Conservation (phyloP, 2,888 invertebrate species). For the Smittia aterrima region DNA sequence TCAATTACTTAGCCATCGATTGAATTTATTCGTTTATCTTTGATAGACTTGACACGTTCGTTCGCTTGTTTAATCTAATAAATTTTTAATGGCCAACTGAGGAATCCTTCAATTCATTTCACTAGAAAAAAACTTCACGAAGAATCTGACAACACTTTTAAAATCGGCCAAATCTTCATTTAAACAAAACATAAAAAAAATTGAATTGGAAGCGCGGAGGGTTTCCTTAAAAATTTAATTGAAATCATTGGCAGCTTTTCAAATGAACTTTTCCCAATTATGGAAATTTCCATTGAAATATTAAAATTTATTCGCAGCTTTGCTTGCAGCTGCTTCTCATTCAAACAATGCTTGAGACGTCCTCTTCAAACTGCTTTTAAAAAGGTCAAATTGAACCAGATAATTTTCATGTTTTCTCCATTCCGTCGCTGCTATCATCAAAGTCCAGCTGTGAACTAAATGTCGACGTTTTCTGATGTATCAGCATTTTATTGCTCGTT, state of each 20-base stretch:
- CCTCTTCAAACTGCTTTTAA: not conserved
- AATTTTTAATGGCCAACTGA: too few species aligned
- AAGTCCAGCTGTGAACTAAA: too few species aligned
- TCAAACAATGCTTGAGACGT: not conserved
- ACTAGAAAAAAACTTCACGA: not conserved
- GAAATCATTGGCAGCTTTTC: not conserved
- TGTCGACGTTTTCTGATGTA: too few species aligned
- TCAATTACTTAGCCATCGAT: too few species aligned
- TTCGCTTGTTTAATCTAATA: too few species aligned
- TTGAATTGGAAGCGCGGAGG: not conserved
- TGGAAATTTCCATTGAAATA: conserved; percentile 13
- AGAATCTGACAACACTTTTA: not conserved
- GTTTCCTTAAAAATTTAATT: not conserved
- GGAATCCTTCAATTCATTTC: too few species aligned
- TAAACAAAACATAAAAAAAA: not conserved
- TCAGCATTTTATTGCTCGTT: too few species aligned
- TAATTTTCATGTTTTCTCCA: not conserved
- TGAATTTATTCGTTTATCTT: too few species aligned
- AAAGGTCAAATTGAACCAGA: conserved; percentile 18
- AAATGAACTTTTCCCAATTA: conserved; percentile 8
- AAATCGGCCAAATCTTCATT: not conserved
- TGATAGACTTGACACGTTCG: too few species aligned
- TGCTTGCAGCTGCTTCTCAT: not conserved
- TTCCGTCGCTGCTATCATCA: too few species aligned
- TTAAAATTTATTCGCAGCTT: not conserved